These are phyloP conservation scores for Dicrurus megarhynchus DNA, from an alignment of 2,113 vertebrate species.

Conservation along the genomic window DNA sequence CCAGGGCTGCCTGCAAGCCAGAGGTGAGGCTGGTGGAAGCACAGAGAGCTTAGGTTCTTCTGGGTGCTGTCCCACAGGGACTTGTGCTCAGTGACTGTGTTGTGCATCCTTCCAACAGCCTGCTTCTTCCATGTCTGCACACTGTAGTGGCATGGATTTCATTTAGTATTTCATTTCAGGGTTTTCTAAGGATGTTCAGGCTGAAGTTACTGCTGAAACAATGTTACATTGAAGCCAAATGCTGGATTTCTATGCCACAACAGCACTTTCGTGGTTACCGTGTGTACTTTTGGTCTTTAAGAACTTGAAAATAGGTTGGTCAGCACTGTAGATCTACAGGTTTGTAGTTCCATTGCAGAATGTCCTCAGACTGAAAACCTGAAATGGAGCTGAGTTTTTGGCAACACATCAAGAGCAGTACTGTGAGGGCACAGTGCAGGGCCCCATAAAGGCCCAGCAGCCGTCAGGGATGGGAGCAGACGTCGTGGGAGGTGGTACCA, in stretches of 20 bases:
- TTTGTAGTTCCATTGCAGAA: background rate
- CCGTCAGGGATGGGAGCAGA: background rate
- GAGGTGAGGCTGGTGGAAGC: background rate
- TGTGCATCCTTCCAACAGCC: background rate
- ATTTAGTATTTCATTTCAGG: background rate
- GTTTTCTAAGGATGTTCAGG: background rate
- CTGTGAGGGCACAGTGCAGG: rapidly evolving
- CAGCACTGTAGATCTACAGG: background rate
- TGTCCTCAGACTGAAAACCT: background rate
- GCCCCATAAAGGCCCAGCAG: rapidly evolving
- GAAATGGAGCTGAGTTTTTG: background rate
- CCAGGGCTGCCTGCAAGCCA: rapidly evolving
- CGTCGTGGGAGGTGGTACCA: background rate
- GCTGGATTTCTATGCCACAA: rapidly evolving
- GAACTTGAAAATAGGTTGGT: background rate
- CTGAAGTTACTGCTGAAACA: background rate
- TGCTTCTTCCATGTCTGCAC: rapidly evolving
- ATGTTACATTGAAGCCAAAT: rapidly evolving
- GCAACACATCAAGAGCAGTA: background rate
- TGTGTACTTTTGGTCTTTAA: background rate
- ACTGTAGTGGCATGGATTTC: background rate
- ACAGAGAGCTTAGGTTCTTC: background rate
- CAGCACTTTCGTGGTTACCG: rapidly evolving
- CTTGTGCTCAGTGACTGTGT: rapidly evolving
- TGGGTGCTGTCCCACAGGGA: background rate